Percentiles rank a stretch among this genome's conserved stretches.
phyloP scores from a whole-genome alignment of 2,888 invertebrate genomes.

The Zhuqinia jingwanae region DNA sequence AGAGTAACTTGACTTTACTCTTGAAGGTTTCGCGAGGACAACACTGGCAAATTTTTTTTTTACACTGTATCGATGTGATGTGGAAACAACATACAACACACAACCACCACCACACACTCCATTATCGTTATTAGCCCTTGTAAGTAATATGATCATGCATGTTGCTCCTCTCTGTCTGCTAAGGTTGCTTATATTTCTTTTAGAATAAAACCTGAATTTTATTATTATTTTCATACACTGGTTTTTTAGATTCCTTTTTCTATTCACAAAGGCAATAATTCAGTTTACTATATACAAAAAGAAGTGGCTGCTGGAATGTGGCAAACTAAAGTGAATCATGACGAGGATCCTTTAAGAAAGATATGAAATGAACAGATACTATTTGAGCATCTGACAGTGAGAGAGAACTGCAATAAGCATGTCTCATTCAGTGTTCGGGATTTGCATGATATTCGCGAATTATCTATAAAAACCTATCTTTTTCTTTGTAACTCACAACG shows the following conservation, averaged over 20 bases:
- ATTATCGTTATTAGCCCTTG: conserved; percentile 45
- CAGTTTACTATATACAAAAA: no score
- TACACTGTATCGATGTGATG: conserved; percentile 30
- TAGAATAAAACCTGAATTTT: no score
- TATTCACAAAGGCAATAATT: no score
- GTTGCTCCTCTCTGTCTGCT: conserved; percentile 26
- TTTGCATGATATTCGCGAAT: conserved; percentile 1
- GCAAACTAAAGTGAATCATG: no score
- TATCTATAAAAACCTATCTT: not conserved
- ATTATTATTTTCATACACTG: no score
- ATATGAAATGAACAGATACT: not conserved
- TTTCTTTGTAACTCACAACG: conserved; percentile 7
- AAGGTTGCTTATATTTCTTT: not conserved
- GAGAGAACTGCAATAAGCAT: no score
- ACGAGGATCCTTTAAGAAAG: not conserved
- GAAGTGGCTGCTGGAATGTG: conserved; percentile 44
- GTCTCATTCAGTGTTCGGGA: conserved; percentile 2
- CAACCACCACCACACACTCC: conserved; percentile 1
- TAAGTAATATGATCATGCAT: conserved; percentile 3
- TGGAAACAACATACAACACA: conserved; percentile 42
- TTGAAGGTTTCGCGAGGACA: conserved; percentile 70
- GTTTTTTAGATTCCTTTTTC: no score
- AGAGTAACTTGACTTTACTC: conserved; percentile 69
- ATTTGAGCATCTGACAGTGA: not conserved
- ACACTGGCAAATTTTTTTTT: conserved; percentile 61